Percentiles rank a stretch among this genome's conserved stretches.
Conservation (phyloP, 2,113 vertebrate genomes). For the Forbesichthys agassizii region DNA sequence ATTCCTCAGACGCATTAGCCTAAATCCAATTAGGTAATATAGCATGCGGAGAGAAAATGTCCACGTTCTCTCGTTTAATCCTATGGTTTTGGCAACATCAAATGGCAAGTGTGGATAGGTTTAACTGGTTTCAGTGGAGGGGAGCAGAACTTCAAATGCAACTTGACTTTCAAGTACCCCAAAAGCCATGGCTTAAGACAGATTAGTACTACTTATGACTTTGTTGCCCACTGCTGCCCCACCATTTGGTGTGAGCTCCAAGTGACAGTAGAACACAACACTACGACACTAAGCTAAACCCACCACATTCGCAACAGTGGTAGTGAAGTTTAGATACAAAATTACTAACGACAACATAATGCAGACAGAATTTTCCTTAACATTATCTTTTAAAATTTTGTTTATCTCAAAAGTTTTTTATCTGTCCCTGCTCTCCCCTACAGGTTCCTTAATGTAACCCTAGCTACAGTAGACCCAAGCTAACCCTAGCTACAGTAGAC, state of each 20-base stretch:
- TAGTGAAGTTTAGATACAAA: not conserved
- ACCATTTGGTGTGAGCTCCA: not conserved
- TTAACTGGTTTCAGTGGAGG: slow-evolving; percentile 6
- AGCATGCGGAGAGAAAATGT: not conserved
- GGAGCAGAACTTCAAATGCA: not conserved
- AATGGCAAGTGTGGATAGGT: not conserved
- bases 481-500: no score
- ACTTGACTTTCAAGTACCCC: not conserved
- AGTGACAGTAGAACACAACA: slow-evolving; percentile 23
- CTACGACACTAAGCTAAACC: slow-evolving; percentile 38
- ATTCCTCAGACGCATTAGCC: not conserved
- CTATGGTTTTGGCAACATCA: no score
- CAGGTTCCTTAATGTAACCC: no score
- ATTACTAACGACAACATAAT: no score
- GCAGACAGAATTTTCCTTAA: no score
- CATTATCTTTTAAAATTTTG: no score
- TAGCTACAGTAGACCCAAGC: no score
- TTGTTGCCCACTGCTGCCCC: slow-evolving; percentile 29
- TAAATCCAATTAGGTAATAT: not conserved
- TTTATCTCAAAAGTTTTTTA: no score
- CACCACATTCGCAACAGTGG: slow-evolving; percentile 8
- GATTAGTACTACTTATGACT: slow-evolving; percentile 48
- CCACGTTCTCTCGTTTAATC: not conserved
- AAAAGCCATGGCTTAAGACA: slow-evolving; percentile 12
- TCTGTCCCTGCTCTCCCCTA: no score